phyloP scores from a whole-genome alignment of 2,888 invertebrate genomes.

The Macrostomum cliftonense region DNA sequence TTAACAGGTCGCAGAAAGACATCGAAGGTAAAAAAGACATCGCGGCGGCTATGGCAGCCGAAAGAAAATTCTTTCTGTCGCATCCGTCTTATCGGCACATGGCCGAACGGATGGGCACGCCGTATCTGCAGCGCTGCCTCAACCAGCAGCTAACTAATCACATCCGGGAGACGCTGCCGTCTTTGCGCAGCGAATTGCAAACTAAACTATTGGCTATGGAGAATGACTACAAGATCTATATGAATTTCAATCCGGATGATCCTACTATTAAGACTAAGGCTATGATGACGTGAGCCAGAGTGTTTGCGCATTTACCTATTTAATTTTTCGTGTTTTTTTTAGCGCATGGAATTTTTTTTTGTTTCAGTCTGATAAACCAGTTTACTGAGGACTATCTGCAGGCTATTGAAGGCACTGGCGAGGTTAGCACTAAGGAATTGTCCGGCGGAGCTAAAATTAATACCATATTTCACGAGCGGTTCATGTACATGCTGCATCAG shows the following conservation, averaged over 20 bases:
- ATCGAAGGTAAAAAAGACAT: conserved; percentile 97
- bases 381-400: conserved; percentile 96
- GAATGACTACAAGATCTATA: conserved; percentile 35
- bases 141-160: conserved; percentile 98
- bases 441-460: conserved; percentile 98
- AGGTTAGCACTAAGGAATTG: conserved; percentile 86
- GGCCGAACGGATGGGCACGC: conserved; percentile 90
- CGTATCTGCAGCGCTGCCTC: conserved; percentile 78
- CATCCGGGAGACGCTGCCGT: conserved; percentile 87
- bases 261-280: conserved; percentile 97
- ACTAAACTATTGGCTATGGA: conserved; percentile 49
- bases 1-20: conserved; percentile 94
- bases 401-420: conserved; percentile 90
- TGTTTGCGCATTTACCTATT: too few species aligned
- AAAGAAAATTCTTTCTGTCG: conserved; percentile 91
- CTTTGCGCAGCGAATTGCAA: conserved; percentile 81
- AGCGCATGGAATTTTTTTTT: too few species aligned
- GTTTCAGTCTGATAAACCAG: conserved; percentile 66
- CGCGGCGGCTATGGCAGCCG: conserved; percentile 72
- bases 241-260: conserved; percentile 93
- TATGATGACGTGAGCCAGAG: conserved; percentile 91
- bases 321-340: too few species aligned
- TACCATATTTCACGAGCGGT: conserved; percentile 90
- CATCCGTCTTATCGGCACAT: conserved; percentile 61
- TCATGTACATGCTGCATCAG: conserved; percentile 50